Evolutionary conservation across 1,140 invertebrate species (phyloP).

Genomic region (Bilobella aurantiaca): DNA sequence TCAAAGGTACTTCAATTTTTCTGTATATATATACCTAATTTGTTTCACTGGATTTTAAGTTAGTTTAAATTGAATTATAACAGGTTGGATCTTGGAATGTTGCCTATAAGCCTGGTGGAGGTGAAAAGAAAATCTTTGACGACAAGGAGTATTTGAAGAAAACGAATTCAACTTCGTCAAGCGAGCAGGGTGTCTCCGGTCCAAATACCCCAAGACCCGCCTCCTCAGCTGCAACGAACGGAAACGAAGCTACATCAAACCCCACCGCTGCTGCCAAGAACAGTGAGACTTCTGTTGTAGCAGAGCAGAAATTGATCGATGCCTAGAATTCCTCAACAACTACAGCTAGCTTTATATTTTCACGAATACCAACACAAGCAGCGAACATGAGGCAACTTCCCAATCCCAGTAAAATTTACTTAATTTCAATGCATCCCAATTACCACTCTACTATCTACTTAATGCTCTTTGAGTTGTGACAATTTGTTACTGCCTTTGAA

Average conservation of each 20-base stretch:
- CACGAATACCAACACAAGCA: too few relatives aligned
- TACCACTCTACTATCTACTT: too few relatives aligned
- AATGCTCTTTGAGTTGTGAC: too few relatives aligned
- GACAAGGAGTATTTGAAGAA: constrained; percentile 79
- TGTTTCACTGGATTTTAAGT: not conserved
- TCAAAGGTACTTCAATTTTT: constrained; percentile 13
- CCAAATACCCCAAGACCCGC: not conserved
- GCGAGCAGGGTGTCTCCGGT: not conserved
- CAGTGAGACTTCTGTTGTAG: not conserved
- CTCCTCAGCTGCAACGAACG: constrained; percentile 5
- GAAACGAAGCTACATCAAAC: not conserved
- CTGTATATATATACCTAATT: not conserved
- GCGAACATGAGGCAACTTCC: too few relatives aligned
- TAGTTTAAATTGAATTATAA: not conserved
- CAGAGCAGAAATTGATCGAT: too few relatives aligned
- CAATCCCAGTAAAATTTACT: too few relatives aligned
- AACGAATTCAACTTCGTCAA: not conserved
- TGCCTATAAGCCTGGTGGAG: constrained; percentile 84
- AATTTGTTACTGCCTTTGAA: too few relatives aligned
- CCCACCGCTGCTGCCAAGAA: not conserved
- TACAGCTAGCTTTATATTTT: too few relatives aligned
- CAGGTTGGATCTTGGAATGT: constrained; percentile 85
- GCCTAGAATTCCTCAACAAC: too few relatives aligned
- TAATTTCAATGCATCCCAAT: too few relatives aligned
- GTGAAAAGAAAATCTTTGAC: constrained; percentile 85